Evolutionary conservation across 2,888 invertebrate genomes (phyloP).

Genomic region (Phortica magna): DNA sequence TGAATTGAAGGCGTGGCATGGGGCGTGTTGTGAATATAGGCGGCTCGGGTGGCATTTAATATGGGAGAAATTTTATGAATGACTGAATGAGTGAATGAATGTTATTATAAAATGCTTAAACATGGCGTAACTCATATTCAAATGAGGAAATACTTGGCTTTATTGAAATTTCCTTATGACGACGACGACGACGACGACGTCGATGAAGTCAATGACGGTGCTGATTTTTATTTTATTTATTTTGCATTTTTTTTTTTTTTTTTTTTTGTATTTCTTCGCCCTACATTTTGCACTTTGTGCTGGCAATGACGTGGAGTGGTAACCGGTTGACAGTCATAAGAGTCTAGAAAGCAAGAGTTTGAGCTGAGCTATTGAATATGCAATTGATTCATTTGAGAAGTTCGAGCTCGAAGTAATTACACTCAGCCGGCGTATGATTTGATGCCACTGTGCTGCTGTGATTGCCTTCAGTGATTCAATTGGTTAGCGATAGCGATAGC

Average conservation of each 20-base stretch:
- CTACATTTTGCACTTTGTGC: slow-evolving; percentile 11
- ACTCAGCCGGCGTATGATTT: slow-evolving; percentile 20
- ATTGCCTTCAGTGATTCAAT: background rate
- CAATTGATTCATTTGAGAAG: slow-evolving; percentile 11
- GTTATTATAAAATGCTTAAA: slow-evolving; percentile 26
- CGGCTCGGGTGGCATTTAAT: slow-evolving; percentile 8
- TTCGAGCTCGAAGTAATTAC: slow-evolving; percentile 17
- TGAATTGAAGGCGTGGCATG: background rate
- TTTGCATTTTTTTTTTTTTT: no score
- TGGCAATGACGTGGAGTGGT: background rate
- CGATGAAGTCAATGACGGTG: background rate
- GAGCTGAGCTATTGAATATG: slow-evolving; percentile 28
- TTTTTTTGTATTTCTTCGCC: background rate
- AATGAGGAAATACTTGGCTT: slow-evolving; percentile 31
- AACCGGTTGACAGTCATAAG: background rate
- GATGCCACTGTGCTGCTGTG: background rate
- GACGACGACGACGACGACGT: background rate
- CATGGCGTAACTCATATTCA: slow-evolving; percentile 20
- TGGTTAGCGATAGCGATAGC: background rate
- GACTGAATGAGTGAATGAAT: slow-evolving; percentile 23
- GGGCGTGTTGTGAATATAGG: background rate
- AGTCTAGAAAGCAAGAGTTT: background rate
- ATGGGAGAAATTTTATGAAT: slow-evolving; percentile 20
- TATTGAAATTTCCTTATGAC: slow-evolving; percentile 30
- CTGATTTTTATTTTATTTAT: background rate